A percentile compares a stretch with the other conserved stretches of the same genome.
Evolutionary conservation across 2,113 vertebrate genomes (phyloP).

Genomic region (Cynocephalus volans): DNA sequence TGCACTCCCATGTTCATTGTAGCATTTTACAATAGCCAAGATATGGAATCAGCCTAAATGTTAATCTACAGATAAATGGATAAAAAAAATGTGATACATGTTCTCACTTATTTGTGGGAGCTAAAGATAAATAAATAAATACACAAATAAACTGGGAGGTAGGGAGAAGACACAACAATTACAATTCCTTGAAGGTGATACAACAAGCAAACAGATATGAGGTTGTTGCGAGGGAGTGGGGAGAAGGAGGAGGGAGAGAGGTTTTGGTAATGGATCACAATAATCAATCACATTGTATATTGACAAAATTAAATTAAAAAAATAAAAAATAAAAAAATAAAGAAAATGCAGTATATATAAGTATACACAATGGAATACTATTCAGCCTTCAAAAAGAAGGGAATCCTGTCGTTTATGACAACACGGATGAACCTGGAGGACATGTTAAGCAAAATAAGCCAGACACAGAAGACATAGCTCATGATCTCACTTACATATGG

Average conservation of each 20-base stretch:
- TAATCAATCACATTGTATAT: too few relatives aligned
- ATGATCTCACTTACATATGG: background rate
- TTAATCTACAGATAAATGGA: background rate
- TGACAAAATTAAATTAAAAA: too few relatives aligned
- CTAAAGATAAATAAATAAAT: too few relatives aligned
- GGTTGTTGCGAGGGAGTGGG: too few relatives aligned
- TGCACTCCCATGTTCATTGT: background rate
- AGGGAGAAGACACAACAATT: too few relatives aligned
- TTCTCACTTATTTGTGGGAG: too few relatives aligned
- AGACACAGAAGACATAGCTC: background rate
- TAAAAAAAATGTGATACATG: background rate
- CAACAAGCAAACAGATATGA: too few relatives aligned
- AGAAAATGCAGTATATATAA: background rate
- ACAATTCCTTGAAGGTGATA: too few relatives aligned
- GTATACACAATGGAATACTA: background rate
- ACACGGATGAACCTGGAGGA: background rate
- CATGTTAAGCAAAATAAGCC: background rate
- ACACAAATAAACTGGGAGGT: too few relatives aligned
- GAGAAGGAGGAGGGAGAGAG: too few relatives aligned
- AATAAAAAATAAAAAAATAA: background rate
- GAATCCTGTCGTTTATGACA: background rate
- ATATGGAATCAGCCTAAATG: background rate
- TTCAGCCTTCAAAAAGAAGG: background rate
- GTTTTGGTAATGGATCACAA: too few relatives aligned
- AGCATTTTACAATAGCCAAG: background rate